Evolutionary conservation across 2,113 vertebrate species (phyloP).

Genomic region (Zosterops lateralis): DNA sequence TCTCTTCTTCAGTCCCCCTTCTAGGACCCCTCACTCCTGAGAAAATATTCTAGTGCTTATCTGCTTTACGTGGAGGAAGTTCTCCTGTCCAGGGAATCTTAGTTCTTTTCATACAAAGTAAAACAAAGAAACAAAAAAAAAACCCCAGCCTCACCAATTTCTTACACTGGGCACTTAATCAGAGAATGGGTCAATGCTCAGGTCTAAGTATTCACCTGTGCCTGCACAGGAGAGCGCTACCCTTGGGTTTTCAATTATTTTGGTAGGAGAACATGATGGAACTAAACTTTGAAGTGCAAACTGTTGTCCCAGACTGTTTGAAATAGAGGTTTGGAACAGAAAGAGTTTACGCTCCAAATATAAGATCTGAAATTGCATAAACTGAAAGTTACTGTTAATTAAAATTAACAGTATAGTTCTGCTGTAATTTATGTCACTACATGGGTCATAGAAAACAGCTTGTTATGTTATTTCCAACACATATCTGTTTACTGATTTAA

Average conservation of each 20-base stretch:
- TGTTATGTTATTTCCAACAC: neutral
- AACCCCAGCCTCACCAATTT: fast-evolving
- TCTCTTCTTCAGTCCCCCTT: neutral
- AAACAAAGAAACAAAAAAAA: neutral
- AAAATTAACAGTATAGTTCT: neutral
- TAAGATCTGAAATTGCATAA: neutral
- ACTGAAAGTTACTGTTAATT: neutral
- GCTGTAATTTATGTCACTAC: neutral
- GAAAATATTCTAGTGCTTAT: neutral
- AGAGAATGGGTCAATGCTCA: neutral
- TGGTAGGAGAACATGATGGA: neutral
- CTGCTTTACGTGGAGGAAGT: neutral
- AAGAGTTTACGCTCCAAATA: neutral
- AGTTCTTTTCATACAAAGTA: neutral
- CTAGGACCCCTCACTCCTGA: neutral
- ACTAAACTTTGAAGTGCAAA: neutral
- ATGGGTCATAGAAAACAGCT: neutral
- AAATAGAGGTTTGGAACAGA: neutral
- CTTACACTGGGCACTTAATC: neutral
- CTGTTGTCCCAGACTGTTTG: neutral
- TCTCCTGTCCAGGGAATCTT: neutral
- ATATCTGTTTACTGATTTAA: neutral
- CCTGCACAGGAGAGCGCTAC: neutral
- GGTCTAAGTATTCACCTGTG: no score
- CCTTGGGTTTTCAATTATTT: neutral